These are phyloP conservation scores for Gallirallus australis DNA, from an alignment of 2,797 vertebrate species.

Conservation along the genomic window DNA sequence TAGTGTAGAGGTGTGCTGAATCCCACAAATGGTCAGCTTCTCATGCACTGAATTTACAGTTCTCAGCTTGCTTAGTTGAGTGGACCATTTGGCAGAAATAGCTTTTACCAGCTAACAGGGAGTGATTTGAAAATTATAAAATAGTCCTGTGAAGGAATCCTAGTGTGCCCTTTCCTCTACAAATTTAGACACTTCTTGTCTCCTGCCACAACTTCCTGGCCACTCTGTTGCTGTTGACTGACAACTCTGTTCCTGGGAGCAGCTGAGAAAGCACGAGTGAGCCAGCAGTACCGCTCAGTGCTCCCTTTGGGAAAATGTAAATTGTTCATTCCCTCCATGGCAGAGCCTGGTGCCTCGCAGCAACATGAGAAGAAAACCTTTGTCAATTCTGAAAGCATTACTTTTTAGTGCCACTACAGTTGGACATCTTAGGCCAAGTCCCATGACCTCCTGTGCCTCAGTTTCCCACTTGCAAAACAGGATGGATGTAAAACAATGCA, in stretches of 20 bases:
- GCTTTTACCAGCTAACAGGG: neutral
- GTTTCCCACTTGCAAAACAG: neutral
- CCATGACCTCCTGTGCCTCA: neutral
- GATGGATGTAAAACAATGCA: neutral
- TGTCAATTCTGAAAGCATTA: neutral
- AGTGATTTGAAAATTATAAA: neutral
- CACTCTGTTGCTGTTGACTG: neutral
- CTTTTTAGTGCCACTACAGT: neutral
- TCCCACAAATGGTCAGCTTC: neutral
- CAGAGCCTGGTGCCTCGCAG: neutral
- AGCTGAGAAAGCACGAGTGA: neutral
- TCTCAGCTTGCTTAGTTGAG: neutral
- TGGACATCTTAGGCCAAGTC: neutral
- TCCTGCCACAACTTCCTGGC: neutral
- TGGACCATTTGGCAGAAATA: neutral
- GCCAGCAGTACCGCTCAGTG: neutral
- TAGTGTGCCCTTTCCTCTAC: neutral
- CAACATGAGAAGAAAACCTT: neutral
- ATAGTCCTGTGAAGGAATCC: neutral
- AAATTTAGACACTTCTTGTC: neutral
- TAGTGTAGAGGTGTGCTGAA: neutral
- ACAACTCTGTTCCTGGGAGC: neutral
- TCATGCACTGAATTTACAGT: neutral
- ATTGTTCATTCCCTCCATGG: neutral
- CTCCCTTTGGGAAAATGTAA: neutral